phyloP scores from a whole-genome alignment of 1,140 invertebrate species.

The Vollenhovia emeryi region DNA sequence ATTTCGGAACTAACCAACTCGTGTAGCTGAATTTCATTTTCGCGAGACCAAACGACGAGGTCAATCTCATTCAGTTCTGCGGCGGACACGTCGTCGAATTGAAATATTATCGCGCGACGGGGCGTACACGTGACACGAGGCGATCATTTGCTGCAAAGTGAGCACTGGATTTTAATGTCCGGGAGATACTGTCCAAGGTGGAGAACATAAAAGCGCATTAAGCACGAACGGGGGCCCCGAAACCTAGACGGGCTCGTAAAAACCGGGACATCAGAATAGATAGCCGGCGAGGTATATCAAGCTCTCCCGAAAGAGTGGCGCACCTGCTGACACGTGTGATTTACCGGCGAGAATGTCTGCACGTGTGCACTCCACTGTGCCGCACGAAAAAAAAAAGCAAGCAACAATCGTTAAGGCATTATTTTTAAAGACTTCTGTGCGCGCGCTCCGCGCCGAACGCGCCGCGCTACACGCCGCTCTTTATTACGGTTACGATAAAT shows the following conservation, averaged over 20 bases:
- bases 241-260: slow-evolving; percentile 44
- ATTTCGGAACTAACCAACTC: background rate
- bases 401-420: slow-evolving; percentile 36
- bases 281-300: slow-evolving; percentile 33
- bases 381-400: slow-evolving; percentile 9
- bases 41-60: background rate
- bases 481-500: slow-evolving; percentile 53
- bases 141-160: slow-evolving; percentile 19
- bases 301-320: slow-evolving; percentile 40
- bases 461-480: background rate
- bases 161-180: slow-evolving; percentile 22
- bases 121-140: background rate
- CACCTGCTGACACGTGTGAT: slow-evolving; percentile 55
- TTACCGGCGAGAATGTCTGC: slow-evolving; percentile 38
- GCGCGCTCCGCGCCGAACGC: background rate
- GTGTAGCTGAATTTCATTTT: background rate
- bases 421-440: slow-evolving; percentile 6
- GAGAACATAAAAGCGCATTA: slow-evolving; percentile 52
- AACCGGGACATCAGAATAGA: slow-evolving; percentile 52
- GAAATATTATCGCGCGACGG: slow-evolving; percentile 16
- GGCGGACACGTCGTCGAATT: slow-evolving; percentile 17
- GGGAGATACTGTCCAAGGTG: slow-evolving; percentile 33
- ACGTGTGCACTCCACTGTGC: slow-evolving; percentile 14
- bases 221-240: slow-evolving; percentile 7
- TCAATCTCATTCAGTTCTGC: background rate